Base-by-base conservation (phyloP, 2,797 vertebrate genomes). In the Xerus rutilus region DNA sequence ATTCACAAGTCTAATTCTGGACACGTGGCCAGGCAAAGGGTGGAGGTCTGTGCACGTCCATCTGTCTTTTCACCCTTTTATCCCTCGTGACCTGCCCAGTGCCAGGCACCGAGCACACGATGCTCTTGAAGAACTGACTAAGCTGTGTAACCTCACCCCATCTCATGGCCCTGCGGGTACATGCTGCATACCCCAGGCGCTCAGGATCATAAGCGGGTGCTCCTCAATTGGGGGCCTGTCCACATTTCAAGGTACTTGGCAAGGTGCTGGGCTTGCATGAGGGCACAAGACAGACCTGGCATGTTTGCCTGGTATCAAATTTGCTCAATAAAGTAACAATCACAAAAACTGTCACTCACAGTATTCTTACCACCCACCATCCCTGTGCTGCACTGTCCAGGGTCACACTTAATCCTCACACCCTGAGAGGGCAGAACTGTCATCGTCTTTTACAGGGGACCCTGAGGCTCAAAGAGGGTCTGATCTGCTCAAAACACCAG, bases 341-440 rank as follows among this genome's bases (percentile, higher is more conserved):
- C n/a, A 3, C 52, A 59, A 87, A 28, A 88, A 47, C 64, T 23
- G 7, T 30, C n/a, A 14, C 4, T 30, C 25, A 5, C 1, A 7
- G 2, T 4, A 8, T 23, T 67, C 74, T 79, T 65, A 5, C 23
- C 25, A 0, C 18, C 67, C 43, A 21, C 54, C 45, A 30, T 35
- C 28, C 74, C 57, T 0, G 21, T 1, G 18, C 69, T 4, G 32
- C 23, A 3, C 49, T 0, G 0, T 3, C 57, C 72, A 77, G 52
- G 23, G 18, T 17, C 62, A 47, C n/a, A 3, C 47, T 6, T 7
- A 62, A 32, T 14, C 39, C 28, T 85, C 32, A 2, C 1, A 2
- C 21, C 39, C 43, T n/a, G 15, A 81, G 86, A 88, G 62, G 65
- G 32, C 30, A 4, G 5, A 47, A 57, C 32, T 15, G 18, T 57